Conservation (phyloP, 2,113 vertebrate genomes). For the Shinisaurus crocodilurus region DNA sequence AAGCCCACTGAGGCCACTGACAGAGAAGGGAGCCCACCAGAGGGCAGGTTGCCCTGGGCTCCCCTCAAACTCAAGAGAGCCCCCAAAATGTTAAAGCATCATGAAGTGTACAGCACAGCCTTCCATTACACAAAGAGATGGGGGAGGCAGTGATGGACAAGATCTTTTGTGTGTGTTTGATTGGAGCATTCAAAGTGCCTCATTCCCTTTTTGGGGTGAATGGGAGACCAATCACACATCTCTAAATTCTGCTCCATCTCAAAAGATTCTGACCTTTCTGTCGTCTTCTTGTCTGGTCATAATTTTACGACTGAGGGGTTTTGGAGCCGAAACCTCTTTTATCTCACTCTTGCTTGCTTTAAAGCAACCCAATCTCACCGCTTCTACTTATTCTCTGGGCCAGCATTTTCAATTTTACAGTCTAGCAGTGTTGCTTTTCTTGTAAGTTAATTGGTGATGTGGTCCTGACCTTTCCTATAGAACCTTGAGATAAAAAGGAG, state of each 20-base stretch:
- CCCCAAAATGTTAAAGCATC: neutral
- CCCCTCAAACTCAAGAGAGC: neutral
- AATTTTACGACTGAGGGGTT: neutral
- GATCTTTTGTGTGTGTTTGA: neutral
- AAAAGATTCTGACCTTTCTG: neutral
- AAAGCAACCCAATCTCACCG: neutral
- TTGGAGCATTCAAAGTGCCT: neutral
- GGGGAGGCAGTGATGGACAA: neutral
- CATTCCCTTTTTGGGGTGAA: too few species aligned
- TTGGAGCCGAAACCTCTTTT: neutral
- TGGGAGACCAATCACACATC: too few species aligned
- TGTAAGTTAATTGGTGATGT: neutral
- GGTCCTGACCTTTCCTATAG: neutral
- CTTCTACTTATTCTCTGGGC: neutral
- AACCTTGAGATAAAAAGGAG: neutral
- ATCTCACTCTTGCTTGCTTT: neutral
- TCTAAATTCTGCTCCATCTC: neutral
- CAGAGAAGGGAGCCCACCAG: too few species aligned
- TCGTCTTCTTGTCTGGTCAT: neutral
- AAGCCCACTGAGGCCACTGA: too few species aligned
- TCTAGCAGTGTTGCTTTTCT: neutral
- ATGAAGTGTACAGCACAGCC: neutral
- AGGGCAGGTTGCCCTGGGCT: too few species aligned
- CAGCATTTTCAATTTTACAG: neutral
- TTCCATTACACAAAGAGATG: neutral